Conservation (phyloP, 2,113 vertebrate species). For the Sialia sialis region DNA sequence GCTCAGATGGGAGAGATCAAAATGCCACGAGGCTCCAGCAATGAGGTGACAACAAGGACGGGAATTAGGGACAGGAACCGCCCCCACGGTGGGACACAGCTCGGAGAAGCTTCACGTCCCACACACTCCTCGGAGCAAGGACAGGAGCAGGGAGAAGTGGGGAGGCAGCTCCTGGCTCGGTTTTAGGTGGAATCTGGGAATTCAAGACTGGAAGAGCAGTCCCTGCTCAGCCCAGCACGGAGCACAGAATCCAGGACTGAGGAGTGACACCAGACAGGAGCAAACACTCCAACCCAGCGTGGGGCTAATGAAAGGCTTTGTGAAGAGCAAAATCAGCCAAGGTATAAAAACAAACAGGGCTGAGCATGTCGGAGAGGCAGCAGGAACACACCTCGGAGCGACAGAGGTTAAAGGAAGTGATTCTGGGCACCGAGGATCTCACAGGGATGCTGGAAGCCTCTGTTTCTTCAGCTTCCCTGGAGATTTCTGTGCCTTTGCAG, state of each 20-base stretch:
- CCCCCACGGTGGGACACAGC: neutral
- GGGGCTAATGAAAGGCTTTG: neutral
- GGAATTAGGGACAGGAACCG: neutral
- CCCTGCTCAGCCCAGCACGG: rapidly evolving
- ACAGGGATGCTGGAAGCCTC: neutral
- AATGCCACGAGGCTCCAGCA: neutral
- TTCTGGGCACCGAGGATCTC: neutral
- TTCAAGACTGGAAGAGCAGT: neutral
- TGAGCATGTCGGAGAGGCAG: neutral
- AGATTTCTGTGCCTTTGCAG: neutral
- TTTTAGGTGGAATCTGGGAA: neutral
- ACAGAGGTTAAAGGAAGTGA: neutral
- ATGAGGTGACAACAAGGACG: rapidly evolving
- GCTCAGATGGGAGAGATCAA: neutral
- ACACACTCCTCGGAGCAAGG: neutral
- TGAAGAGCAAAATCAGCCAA: neutral
- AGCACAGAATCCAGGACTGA: neutral
- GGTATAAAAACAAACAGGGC: conserved; percentile 9
- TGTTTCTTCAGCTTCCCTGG: neutral
- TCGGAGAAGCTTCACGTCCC: neutral
- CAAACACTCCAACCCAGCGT: neutral
- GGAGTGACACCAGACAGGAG: neutral
- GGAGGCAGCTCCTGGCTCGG: neutral
- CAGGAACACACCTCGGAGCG: neutral
- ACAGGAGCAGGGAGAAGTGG: neutral